These are phyloP conservation scores for Chelidonichthys spinosus DNA, from an alignment of 2,797 vertebrate species.

Conservation along the genomic window DNA sequence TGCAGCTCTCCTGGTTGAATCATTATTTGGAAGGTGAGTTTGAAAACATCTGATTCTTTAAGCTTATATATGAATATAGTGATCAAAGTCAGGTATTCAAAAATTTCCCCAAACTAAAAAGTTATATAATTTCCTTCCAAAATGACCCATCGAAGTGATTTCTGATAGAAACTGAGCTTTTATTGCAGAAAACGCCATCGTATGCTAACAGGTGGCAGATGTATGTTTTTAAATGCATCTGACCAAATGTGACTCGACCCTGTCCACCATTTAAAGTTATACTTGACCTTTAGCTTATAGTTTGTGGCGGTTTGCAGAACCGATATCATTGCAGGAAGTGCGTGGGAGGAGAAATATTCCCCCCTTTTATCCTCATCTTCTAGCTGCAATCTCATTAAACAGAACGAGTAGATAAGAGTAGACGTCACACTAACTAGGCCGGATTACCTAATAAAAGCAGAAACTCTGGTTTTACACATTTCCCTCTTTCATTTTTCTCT, in stretches of 20 bases:
- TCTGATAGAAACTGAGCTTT: not conserved
- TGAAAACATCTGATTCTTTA: constrained; percentile 15
- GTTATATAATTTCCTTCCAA: not conserved
- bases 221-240: not conserved
- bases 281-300: not conserved
- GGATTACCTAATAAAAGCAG: not conserved
- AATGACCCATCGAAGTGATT: not conserved
- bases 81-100: not conserved
- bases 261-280: not conserved
- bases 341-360: not conserved
- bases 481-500: constrained; percentile 10
- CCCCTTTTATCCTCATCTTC: constrained; percentile 11
- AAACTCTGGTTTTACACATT: constrained; percentile 22
- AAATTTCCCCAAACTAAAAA: not conserved
- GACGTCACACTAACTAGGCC: not conserved
- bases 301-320: not conserved
- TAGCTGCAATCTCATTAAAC: constrained; percentile 12
- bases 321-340: not conserved
- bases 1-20: not conserved
- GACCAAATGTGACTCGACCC: not conserved
- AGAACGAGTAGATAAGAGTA: constrained; percentile 6
- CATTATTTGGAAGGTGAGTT: constrained; percentile 9
- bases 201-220: not conserved
- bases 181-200: not conserved
- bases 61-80: not conserved